Percentiles rank a stretch among this genome's conserved stretches.
These are phyloP conservation scores for Periophthalmodon schlosseri DNA, from an alignment of 2,113 vertebrate genomes.

Conservation along the genomic window DNA sequence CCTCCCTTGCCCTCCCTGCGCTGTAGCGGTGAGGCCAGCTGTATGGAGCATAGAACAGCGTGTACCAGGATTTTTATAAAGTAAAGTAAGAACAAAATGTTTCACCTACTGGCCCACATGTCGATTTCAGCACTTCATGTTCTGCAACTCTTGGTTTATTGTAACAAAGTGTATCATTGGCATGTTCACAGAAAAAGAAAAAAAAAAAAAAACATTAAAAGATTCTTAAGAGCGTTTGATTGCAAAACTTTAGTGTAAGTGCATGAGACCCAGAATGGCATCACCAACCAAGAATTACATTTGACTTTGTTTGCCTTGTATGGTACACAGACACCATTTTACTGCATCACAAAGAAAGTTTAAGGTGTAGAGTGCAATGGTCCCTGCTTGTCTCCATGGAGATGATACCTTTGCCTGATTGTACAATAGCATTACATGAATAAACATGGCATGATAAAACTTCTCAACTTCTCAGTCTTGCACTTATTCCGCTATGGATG, in stretches of 20 bases:
- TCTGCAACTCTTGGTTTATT: not conserved
- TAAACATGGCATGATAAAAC: no score
- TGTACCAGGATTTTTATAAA: slow-evolving; percentile 33
- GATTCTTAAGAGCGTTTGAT: not conserved
- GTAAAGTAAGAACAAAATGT: slow-evolving; percentile 22
- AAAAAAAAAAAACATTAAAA: not conserved
- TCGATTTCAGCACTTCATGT: slow-evolving; percentile 9
- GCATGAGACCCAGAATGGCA: no score
- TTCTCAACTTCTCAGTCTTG: no score
- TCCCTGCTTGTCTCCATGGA: no score
- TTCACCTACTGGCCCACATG: slow-evolving; percentile 31
- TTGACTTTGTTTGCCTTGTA: no score
- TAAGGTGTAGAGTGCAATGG: no score
- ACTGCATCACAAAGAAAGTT: no score
- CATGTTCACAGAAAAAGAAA: not conserved
- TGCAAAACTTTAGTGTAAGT: not conserved
- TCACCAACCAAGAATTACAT: no score
- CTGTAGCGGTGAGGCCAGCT: slow-evolving; percentile 3
- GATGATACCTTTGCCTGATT: no score
- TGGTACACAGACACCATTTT: no score
- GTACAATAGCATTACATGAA: no score
- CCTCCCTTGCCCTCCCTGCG: slow-evolving; percentile 16
- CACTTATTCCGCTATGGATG: no score
- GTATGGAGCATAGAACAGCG: slow-evolving; percentile 22
- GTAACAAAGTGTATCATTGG: not conserved